Evolutionary conservation across 2,113 vertebrate genomes (phyloP).

Genomic region (Halichoeres trimaculatus): DNA sequence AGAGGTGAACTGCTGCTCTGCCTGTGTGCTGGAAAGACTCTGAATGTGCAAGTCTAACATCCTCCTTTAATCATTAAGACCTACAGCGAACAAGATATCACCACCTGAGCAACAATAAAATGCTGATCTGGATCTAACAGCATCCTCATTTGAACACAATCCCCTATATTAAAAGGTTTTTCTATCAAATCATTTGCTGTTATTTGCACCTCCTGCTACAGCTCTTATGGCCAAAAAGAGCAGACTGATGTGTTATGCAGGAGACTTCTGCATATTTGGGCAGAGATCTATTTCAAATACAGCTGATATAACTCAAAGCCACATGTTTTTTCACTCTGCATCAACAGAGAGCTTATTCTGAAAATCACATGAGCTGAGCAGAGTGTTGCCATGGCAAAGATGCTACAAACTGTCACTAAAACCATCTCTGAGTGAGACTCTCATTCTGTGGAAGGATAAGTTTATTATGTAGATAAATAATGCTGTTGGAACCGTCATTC

Average conservation of each 20-base stretch:
- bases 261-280: conserved; percentile 2
- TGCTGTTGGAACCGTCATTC: background rate
- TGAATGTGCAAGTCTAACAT: no score
- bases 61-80: no score
- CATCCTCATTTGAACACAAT: no score
- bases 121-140: no score
- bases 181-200: no score
- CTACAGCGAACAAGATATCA: no score
- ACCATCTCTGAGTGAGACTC: background rate
- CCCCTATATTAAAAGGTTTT: no score
- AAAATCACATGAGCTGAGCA: background rate
- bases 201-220: fast-evolving
- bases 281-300: conserved; percentile 2
- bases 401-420: conserved; percentile 22
- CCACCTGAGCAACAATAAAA: no score
- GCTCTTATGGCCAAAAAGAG: background rate
- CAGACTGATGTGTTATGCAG: background rate
- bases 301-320: background rate
- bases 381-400: conserved; percentile 9
- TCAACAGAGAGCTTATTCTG: conserved; percentile 8
- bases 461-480: conserved; percentile 2
- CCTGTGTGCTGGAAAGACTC: background rate
- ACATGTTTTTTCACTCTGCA: conserved; percentile 24
- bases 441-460: conserved; percentile 6
- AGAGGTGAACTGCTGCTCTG: conserved; percentile 13